phyloP scores from a whole-genome alignment of 37 sponge, comb jelly and placozoan genomes.

The Crambe crambe region DNA sequence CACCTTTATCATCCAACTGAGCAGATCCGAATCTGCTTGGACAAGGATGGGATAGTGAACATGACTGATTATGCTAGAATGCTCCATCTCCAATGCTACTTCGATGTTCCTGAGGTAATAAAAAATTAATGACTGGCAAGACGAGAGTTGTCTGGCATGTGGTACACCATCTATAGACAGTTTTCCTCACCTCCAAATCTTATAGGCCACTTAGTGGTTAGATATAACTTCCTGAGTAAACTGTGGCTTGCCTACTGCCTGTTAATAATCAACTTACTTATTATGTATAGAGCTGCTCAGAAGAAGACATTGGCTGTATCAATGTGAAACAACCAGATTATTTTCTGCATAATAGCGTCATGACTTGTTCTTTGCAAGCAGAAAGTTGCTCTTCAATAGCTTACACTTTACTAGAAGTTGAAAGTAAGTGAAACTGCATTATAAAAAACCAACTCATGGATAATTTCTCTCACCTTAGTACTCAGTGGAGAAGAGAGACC shows the following conservation, averaged over 20 bases:
- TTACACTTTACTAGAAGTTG: neutral
- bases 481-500: neutral
- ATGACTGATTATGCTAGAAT: neutral
- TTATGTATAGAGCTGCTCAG: neutral
- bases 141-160: no score
- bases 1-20: slow-evolving; percentile 37
- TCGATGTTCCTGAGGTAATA: neutral
- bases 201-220: no score
- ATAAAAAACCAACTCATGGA: neutral
- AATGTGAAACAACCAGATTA: neutral
- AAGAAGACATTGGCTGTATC: neutral
- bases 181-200: no score
- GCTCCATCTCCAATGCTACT: neutral
- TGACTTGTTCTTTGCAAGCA: slow-evolving; percentile 10
- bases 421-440: neutral
- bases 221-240: no score
- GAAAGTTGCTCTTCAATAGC: neutral
- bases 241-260: no score
- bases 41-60: neutral
- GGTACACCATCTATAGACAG: no score
- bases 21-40: slow-evolving; percentile 32
- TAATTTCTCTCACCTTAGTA: neutral
- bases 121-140: neutral
- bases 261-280: no score
- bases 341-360: slow-evolving; percentile 2